Conservation (phyloP, 2,797 vertebrate genomes). For the Dendrocincla tyrannina region DNA sequence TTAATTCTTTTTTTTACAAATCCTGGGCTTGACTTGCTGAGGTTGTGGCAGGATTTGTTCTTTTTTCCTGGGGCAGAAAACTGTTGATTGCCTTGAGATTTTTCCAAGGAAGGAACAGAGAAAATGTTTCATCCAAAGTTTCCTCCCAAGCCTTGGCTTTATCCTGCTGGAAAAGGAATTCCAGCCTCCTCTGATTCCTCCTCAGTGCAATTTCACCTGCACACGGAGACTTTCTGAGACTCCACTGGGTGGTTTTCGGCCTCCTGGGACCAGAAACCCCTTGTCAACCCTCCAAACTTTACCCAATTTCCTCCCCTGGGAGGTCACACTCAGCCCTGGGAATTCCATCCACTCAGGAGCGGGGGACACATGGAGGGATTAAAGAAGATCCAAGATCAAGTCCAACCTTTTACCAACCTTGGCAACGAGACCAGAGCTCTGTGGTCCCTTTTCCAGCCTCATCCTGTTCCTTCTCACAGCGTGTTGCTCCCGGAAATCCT, state of each 20-base stretch:
- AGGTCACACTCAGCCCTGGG: background rate
- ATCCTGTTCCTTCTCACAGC: no score
- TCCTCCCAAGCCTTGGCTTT: no score
- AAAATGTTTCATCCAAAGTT: background rate
- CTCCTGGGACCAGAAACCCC: background rate
- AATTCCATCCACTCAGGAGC: background rate
- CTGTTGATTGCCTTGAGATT: background rate
- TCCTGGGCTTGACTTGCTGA: background rate
- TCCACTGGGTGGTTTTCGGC: background rate
- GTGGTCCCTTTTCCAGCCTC: no score
- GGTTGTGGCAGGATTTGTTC: background rate
- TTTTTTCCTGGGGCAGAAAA: background rate
- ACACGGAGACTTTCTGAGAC: background rate
- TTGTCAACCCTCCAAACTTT: background rate
- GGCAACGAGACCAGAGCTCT: no score
- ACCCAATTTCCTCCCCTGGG: background rate
- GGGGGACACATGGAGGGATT: background rate
- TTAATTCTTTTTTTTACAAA: background rate
- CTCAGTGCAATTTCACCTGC: background rate
- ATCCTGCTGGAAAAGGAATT: background rate
- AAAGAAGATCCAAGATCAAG: no score
- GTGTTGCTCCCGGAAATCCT: background rate
- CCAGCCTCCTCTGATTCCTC: background rate
- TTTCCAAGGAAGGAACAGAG: background rate
- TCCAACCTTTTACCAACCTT: background rate